Percentiles rank a stretch among this genome's conserved stretches.
phyloP scores from a whole-genome alignment of 2,113 vertebrate genomes.

The Myodes glareolus region DNA sequence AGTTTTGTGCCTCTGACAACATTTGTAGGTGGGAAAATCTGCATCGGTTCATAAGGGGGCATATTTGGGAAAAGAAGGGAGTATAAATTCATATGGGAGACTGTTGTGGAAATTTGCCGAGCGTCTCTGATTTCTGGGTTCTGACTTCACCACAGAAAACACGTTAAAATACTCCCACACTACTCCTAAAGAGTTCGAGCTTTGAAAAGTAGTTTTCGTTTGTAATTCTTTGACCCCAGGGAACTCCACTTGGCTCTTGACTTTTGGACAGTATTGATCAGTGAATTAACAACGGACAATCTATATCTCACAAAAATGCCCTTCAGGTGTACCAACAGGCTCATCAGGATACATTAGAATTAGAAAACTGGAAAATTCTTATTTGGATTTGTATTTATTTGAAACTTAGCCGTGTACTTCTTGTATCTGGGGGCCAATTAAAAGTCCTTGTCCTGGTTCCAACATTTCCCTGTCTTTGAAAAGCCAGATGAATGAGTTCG shows the following conservation, averaged over 20 bases:
- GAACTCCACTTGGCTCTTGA: neutral
- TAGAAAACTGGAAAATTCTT: neutral
- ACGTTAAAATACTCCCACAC: neutral
- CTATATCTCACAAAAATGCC: neutral
- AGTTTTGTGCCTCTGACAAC: neutral
- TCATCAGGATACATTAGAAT: neutral
- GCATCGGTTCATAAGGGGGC: too few relatives aligned
- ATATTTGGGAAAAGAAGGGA: rapidly evolving
- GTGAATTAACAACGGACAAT: neutral
- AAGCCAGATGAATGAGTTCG: neutral
- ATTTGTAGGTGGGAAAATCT: neutral
- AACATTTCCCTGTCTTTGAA: neutral
- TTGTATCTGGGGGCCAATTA: neutral
- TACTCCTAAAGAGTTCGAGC: neutral
- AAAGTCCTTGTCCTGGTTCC: neutral
- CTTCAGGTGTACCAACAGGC: neutral
- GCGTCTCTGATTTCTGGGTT: neutral
- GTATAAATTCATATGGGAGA: too few relatives aligned
- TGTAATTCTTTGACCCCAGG: neutral
- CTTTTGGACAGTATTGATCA: neutral
- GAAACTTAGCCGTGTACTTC: neutral
- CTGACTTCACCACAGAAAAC: neutral
- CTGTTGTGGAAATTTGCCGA: too few relatives aligned
- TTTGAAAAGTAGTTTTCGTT: neutral
- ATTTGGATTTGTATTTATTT: neutral